Conservation (phyloP, 1,140 invertebrate genomes). For the Drosophila serrata region DNA sequence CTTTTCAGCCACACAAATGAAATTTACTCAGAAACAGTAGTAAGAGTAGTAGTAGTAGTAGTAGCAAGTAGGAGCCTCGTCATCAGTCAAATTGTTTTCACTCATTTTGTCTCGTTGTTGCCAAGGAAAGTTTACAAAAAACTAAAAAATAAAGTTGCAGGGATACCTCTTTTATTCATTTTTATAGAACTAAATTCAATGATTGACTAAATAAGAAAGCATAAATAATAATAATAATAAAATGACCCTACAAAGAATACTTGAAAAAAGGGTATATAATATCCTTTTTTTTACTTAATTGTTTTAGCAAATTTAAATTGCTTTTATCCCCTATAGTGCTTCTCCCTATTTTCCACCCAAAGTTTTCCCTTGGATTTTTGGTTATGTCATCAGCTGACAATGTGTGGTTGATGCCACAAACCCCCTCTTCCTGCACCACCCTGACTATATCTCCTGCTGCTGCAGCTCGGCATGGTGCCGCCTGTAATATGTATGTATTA, state of each 20-base stretch:
- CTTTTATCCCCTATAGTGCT: neutral
- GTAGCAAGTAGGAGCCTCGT: constrained; percentile 7
- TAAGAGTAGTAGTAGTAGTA: too few relatives aligned
- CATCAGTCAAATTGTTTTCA: constrained; percentile 42
- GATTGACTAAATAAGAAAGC: too few relatives aligned
- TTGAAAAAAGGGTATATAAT: neutral
- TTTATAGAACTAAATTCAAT: too few relatives aligned
- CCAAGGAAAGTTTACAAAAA: constrained; percentile 4
- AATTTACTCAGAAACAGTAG: constrained; percentile 24
- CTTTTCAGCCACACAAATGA: constrained; percentile 55
- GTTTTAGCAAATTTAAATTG: neutral
- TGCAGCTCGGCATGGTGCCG: constrained; percentile 39
- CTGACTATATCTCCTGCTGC: constrained; percentile 21
- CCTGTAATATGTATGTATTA: constrained; percentile 20
- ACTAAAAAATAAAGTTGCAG: too few relatives aligned
- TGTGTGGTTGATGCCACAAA: constrained; percentile 27
- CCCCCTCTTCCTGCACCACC: neutral
- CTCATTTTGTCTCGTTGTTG: constrained; percentile 35
- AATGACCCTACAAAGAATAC: neutral
- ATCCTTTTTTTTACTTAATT: neutral
- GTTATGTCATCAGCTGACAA: constrained; percentile 51
- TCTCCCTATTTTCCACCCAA: neutral
- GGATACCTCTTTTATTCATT: too few relatives aligned
- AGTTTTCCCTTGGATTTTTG: constrained; percentile 13
- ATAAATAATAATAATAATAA: too few relatives aligned